A percentile compares a stretch with the other conserved stretches of the same genome.
These are phyloP conservation scores for Blastobasis lacticolella DNA, from an alignment of 2,888 invertebrate species.

Conservation along the genomic window DNA sequence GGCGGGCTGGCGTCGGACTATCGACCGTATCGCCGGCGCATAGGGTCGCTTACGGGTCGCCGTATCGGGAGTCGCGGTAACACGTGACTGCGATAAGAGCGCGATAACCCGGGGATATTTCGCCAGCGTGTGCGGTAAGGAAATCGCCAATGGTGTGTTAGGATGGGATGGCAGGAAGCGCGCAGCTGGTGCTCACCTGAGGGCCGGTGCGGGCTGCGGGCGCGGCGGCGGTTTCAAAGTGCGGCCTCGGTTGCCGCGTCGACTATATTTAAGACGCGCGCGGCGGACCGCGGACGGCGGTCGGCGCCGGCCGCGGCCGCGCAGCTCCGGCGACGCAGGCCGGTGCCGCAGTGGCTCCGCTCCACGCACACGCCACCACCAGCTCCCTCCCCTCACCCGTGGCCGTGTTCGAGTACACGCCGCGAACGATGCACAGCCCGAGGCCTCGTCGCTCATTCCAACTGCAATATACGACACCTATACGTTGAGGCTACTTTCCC, in stretches of 20 bases:
- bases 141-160: conserved; percentile 20
- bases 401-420: conserved; percentile 1
- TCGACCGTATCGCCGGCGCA: neutral
- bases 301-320: conserved; percentile 42
- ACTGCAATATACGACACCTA: too few relatives aligned
- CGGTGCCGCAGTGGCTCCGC: conserved; percentile 61
- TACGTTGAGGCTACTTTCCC: too few relatives aligned
- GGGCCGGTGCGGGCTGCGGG: neutral
- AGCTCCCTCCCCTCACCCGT: conserved; percentile 22
- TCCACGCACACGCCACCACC: conserved; percentile 37
- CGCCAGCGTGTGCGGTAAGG: conserved; percentile 32
- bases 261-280: conserved; percentile 47
- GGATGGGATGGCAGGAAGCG: conserved; percentile 18
- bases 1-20: too few relatives aligned
- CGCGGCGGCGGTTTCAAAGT: conserved; percentile 27
- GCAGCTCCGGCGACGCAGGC: conserved; percentile 53
- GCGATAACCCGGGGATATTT: conserved; percentile 28
- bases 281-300: too few relatives aligned
- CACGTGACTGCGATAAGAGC: conserved; percentile 28
- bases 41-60: neutral
- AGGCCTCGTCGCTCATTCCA: too few relatives aligned
- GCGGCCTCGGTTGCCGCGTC: conserved; percentile 26
- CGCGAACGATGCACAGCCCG: too few relatives aligned
- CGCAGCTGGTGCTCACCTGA: conserved; percentile 54
- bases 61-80: conserved; percentile 18